These are phyloP conservation scores for Epinephelus malabaricus DNA, from an alignment of 2,797 vertebrate species.

Conservation along the genomic window DNA sequence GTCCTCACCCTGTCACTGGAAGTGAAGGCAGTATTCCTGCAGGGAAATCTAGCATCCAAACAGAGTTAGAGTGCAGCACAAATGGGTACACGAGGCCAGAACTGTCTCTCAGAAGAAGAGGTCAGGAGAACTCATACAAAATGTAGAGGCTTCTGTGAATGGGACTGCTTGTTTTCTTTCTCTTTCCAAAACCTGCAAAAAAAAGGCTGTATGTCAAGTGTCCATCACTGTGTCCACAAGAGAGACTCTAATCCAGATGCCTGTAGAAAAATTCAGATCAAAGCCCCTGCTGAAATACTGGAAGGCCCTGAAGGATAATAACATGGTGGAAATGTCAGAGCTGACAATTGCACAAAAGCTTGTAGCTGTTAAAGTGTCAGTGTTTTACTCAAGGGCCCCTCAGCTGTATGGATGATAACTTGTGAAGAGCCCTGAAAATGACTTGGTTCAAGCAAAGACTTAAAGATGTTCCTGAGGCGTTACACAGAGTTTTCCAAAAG, in stretches of 20 bases:
- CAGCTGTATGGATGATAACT: conserved; percentile 11
- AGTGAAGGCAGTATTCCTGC: conserved; percentile 12
- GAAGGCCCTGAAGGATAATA: conserved; percentile 2
- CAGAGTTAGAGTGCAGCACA: conserved; percentile 3
- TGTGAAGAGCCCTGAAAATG: conserved; percentile 16
- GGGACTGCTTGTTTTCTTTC: background rate
- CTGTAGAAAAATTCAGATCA: conserved; percentile 22
- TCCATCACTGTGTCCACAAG: conserved; percentile 11
- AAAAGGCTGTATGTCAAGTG: background rate
- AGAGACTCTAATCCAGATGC: conserved; percentile 18
- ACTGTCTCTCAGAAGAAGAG: background rate
- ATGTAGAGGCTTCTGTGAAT: background rate
- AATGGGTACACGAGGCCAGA: conserved; percentile 3
- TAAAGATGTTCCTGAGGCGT: conserved; percentile 22
- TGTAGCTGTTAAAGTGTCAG: conserved; percentile 17
- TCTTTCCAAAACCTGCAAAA: background rate
- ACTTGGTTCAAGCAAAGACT: conserved; percentile 18
- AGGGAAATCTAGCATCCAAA: conserved; percentile 23
- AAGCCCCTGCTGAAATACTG: conserved; percentile 15
- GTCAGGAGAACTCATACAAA: background rate
- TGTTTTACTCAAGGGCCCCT: conserved; percentile 14
- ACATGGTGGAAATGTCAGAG: conserved; percentile 34
- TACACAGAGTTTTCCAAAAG: background rate
- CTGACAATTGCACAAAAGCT: conserved; percentile 36
- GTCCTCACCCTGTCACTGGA: conserved; percentile 13